Base-by-base conservation (phyloP, 2,797 vertebrate species). In the Characodon lateralis region DNA sequence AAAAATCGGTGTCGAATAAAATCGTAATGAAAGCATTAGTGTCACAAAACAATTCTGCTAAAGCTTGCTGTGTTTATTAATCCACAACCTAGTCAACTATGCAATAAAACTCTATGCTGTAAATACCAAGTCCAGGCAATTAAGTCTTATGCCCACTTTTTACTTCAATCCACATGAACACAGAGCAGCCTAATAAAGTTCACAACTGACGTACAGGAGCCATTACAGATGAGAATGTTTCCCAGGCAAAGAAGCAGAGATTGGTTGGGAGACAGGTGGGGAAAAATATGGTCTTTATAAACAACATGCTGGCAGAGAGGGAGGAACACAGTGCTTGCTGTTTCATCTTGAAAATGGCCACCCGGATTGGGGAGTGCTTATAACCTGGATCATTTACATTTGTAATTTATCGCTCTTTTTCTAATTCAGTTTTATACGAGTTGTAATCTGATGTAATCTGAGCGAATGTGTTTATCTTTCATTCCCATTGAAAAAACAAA, bases 141-240 rank as follows among this genome's bases (percentile, higher is more conserved):
- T 81, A 14, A 78, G 46, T 78, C 79, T 77, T 58, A n/a, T 14
- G 43, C 39, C 39, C 74, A 31, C 71, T 65, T 43, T 85, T 76
- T 56, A 66, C 46, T 73, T 80, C 18, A 10, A 68, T 76, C 50
- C 70, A 84, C 75, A 78, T 74, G 48, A 88, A 84, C 78, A 78
- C 16, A 20, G 20, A 72, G 68, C 0, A 2, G 66, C 12, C 39
- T 78, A 74, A 79, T 73, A 88, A 74, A 13, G 2, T 68, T 82
- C 71, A 80, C 70, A 89, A 87, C 89, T 88, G 75, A 90, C 74
- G 56, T 76, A 85, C 82, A 81, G 28, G 71, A 76, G 71, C 81
- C 76, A 84, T 79, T 89, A 75, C 71, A 72, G 78, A 80, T 74
- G 74, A 61, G 79, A 86, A 78, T 71, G 72, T 76, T 77, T 82